Base-by-base conservation (phyloP, 2,797 vertebrate species). In the Coregonus suidteri region DNA sequence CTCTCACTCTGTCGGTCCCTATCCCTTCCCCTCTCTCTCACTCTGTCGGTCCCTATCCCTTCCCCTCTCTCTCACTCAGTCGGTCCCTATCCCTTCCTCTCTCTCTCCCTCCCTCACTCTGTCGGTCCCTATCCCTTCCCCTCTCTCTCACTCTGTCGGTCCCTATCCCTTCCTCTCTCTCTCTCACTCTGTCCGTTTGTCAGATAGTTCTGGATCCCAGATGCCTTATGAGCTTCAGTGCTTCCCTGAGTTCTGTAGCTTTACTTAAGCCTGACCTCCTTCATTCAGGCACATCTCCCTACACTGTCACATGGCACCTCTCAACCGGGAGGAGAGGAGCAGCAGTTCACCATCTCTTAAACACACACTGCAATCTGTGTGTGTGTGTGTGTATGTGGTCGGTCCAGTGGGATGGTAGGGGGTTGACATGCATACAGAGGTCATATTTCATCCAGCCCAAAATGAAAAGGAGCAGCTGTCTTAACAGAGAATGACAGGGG, bases 211-310 rank as follows among this genome's bases (percentile, higher is more conserved):
- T 30, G 20, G 20, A 25, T 30, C 20, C 59, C 59, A 64, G 20
- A 25, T 62, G 56, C 56, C 56, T 62, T 20, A 7, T 20, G 20
- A 11, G 20, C 6, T 25, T 20, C 3, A 47, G 2, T 64, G 7
- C 59, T 25, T 25, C 59, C 59, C 56, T n/a, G 56, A 59, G 59
- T 64, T 64, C 59, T 25, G 59, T 7, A 64, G 59, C 20, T 64
- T 64, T 64, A 64, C 59, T 64, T 18, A 64, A 64, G 4, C 59
- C n/a, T 64, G 59, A 64, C 59, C 59, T 64, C 20, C 59, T 64
- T 64, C 25, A 1, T 25, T 64, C 11, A 25, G 59, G n/a, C 7
- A 11, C 3, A 20, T 30, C 59, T 64, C 59, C 20, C 20, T 64
- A 64, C 20, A 64, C 20, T 9, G 20, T 64, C 59, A 30, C 59